Base-by-base conservation (phyloP, 2,797 vertebrate genomes). In the Ctenopoma multispine region DNA sequence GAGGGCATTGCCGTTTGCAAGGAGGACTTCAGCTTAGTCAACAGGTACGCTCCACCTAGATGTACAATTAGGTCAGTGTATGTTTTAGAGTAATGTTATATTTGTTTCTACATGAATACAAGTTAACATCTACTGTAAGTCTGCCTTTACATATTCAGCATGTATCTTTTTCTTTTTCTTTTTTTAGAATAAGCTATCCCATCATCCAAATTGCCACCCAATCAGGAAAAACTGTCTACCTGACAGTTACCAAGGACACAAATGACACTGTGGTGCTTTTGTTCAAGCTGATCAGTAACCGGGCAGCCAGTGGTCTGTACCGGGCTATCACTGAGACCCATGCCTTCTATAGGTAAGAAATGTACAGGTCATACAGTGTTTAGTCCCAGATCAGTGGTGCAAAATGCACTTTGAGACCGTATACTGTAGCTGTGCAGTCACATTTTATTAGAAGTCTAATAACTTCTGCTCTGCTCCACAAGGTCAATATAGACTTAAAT, bases 151-250 rank as follows among this genome's bases (percentile, higher is more conserved):
- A 14, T 13, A 46, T 24, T 31, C 27, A 40, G 0, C 7, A 12
- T 31, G 4, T 67, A 20, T 34, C 43, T 1, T 17, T 15, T 31
- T 61, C 14, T 40, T 31, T 9, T 34, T 13, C 9, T 4, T 50
- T 40, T 70, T 72, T 13, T 60, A 99, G 98, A 87, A 95, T 99
- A 69, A 96, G 96, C 50, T 99, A 99, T 80, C 97, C 98, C 24
- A 92, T 99, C 82, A 97, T 99, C 75, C 98, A 99, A 87, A 99
- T 99, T 82, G 98, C 98, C 83, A 99, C 98, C 7, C 98, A 99
- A 82, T 99, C 98, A 1, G 97, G 97, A 53, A 99, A 99, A 90
- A 99, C 95, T 0, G 98, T 99, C 1, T 99, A 98, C 81, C 84
- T 99, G 90, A 99, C 98, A 0, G 93, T 99, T 48, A 98, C 96